A percentile compares a stretch with the other conserved stretches of the same genome.
Conservation (phyloP, 2,888 invertebrate species). For the Habrosyne pyritoides region DNA sequence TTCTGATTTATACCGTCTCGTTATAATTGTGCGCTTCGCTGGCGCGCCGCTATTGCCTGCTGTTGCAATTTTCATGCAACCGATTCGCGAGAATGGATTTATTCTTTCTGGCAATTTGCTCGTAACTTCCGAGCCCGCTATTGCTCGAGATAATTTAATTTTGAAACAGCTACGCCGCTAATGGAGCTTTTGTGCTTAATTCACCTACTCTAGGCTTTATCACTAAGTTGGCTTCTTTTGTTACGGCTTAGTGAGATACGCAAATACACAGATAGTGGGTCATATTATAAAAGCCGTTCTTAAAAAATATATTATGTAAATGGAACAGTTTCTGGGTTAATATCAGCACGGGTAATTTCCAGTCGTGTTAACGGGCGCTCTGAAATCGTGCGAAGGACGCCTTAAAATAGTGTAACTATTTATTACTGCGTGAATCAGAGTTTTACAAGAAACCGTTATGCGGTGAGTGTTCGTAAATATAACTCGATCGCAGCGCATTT, state of each 20-base stretch:
- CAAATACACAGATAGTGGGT: conserved; percentile 37
- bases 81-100: conserved; percentile 76
- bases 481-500: conserved; percentile 38
- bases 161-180: conserved; percentile 51
- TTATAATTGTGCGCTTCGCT: conserved; percentile 82
- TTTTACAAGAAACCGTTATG: conserved; percentile 51
- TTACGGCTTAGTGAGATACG: conserved; percentile 34
- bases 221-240: conserved; percentile 37
- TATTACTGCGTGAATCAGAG: conserved; percentile 66
- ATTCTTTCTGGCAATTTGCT: conserved; percentile 77
- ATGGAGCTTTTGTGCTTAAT: conserved; percentile 58
- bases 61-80: conserved; percentile 81
- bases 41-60: conserved; percentile 72
- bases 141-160: conserved; percentile 67
- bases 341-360: conserved; percentile 64
- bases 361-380: conserved; percentile 66
- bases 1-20: conserved; percentile 83
- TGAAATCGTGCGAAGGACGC: conserved; percentile 76
- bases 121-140: conserved; percentile 59
- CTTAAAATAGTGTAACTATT: conserved; percentile 74
- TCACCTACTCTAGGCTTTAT: conserved; percentile 43
- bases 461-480: conserved; percentile 32
- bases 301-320: conserved; percentile 55
- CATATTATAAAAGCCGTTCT: conserved; percentile 38
- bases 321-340: conserved; percentile 59